Percentiles rank a stretch among this genome's conserved stretches.
Evolutionary conservation across 2,888 invertebrate genomes (phyloP).

Genomic region (Conus canariensis): DNA sequence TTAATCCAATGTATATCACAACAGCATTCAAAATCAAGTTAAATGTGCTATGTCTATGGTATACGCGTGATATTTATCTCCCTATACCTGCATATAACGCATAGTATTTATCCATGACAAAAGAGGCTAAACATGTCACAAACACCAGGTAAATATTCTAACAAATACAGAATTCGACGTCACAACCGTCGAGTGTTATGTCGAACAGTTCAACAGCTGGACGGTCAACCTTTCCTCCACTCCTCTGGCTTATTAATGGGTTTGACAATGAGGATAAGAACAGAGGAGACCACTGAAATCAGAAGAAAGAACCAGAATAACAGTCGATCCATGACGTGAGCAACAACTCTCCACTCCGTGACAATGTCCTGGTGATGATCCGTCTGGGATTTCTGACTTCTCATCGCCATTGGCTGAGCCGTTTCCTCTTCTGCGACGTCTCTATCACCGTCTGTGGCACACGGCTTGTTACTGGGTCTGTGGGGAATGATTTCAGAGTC

Average conservation of each 20-base stretch:
- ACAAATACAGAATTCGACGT: no score
- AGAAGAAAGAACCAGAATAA: conserved; percentile 77
- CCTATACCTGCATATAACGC: no score
- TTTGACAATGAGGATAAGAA: conserved; percentile 75
- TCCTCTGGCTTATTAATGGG: conserved; percentile 73
- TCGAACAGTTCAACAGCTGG: no score
- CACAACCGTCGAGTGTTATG: not conserved
- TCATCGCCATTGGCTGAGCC: conserved; percentile 48
- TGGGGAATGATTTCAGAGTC: not conserved
- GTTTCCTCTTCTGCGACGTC: not conserved
- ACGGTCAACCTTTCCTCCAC: conserved; percentile 13
- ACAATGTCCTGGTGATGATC: conserved; percentile 75
- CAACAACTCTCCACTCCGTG: conserved; percentile 78
- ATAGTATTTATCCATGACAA: no score
- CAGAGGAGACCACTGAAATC: conserved; percentile 72
- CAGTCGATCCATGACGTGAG: conserved; percentile 77
- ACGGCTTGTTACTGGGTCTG: not conserved
- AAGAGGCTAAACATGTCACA: no score
- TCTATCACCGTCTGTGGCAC: not conserved
- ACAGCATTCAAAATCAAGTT: no score
- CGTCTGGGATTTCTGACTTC: conserved; percentile 70
- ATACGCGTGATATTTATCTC: no score
- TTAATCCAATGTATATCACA: no score
- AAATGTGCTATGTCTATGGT: no score
- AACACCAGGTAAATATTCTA: no score